phyloP scores from a whole-genome alignment of 1,140 invertebrate genomes.

The Pemphigus obesinymphae region DNA sequence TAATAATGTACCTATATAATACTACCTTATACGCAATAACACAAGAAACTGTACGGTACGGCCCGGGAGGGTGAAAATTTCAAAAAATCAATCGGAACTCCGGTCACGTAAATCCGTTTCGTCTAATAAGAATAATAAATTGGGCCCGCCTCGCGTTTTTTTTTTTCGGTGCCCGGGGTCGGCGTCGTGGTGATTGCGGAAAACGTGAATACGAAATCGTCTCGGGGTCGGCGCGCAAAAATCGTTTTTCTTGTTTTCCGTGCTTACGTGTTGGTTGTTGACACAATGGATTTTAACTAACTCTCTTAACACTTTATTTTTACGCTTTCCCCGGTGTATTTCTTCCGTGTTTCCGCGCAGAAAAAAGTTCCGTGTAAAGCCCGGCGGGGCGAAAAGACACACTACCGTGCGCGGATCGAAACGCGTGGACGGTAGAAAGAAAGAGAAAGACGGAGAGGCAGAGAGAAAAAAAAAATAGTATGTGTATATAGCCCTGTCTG shows the following conservation, averaged over 20 bases:
- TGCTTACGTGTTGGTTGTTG: background rate
- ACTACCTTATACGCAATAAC: background rate
- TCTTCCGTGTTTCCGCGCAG: background rate
- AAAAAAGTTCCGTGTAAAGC: background rate
- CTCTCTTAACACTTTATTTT: conserved; percentile 9
- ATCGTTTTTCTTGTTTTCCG: background rate
- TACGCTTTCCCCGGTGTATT: background rate
- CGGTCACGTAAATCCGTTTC: conserved; percentile 6
- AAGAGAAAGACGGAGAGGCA: background rate
- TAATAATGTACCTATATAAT: too few species aligned
- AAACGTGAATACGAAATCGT: background rate
- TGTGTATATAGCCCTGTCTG: background rate
- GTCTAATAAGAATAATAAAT: background rate
- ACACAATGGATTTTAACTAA: conserved; percentile 33
- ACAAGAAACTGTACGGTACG: too few species aligned
- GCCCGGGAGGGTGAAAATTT: conserved; percentile 46
- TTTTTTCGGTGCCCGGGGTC: background rate
- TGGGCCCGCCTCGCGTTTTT: background rate
- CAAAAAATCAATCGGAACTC: conserved; percentile 1
- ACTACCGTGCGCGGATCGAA: too few species aligned
- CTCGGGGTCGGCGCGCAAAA: background rate
- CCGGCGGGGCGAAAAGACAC: background rate
- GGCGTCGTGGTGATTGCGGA: background rate
- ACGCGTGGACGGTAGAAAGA: background rate
- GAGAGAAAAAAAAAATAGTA: too few species aligned